phyloP scores from a whole-genome alignment of 2,888 invertebrate genomes.

The Pyrrhosoma nymphula region DNA sequence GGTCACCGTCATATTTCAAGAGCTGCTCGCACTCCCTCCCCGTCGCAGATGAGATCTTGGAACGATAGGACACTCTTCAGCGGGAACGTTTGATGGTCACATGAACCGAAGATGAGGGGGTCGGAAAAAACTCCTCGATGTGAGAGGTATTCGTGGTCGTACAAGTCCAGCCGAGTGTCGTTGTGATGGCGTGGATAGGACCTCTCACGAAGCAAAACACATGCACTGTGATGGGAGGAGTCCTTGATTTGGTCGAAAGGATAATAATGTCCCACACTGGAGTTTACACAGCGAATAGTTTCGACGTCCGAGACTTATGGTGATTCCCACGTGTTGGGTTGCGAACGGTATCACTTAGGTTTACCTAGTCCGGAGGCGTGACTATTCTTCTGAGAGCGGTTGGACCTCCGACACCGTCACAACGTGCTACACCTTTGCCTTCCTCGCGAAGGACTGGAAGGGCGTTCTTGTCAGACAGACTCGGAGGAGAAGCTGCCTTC shows the following conservation, averaged over 20 bases:
- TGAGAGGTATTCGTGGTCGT: no score
- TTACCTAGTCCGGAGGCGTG: neutral
- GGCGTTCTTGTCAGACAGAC: neutral
- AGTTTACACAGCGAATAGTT: neutral
- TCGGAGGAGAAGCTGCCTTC: neutral
- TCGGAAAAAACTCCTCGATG: neutral
- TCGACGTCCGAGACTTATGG: neutral
- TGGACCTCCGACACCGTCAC: neutral
- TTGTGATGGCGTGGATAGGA: neutral
- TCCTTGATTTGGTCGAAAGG: neutral
- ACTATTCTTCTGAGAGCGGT: neutral
- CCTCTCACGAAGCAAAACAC: neutral
- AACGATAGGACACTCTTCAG: neutral
- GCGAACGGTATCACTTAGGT: neutral
- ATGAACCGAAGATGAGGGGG: neutral
- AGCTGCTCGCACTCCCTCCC: conserved; percentile 74
- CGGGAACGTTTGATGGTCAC: neutral
- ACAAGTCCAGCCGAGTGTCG: neutral
- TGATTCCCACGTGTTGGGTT: neutral
- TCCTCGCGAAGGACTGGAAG: conserved; percentile 62
- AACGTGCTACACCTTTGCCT: conserved; percentile 41
- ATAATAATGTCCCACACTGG: neutral
- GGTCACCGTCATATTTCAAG: conserved; percentile 79
- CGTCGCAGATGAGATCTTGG: conserved; percentile 71
- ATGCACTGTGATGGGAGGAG: neutral